Base-by-base conservation (phyloP, 2,797 vertebrate species). In the Carapus acus region DNA sequence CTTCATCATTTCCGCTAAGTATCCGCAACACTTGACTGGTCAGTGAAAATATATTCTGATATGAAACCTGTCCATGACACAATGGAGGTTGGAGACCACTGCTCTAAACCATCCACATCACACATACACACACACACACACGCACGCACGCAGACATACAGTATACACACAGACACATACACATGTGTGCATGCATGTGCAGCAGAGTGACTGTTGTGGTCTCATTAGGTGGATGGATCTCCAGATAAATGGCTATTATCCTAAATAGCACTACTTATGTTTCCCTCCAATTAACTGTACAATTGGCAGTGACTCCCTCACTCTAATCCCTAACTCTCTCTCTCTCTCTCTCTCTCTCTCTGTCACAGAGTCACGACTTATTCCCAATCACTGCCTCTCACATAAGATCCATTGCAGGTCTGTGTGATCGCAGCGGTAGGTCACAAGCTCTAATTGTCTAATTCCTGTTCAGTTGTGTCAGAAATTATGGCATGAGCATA, bases 261-360 rank as follows among this genome's bases (percentile, higher is more conserved):
- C 73, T 83, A 82, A 83, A 81, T 81, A 84, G 74, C 73, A 71
- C 76, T 83, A 83, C 83, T 84, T 83, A 85, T 46, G 60, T 71
- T 71, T 60, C 61, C 71, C 71, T 72, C 73, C 71, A 83, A 82
- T 84, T 83, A 82, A 76, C 70, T 63, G 77, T 75, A 77, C 62
- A 73, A 82, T 72, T 73, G 69, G 68, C 36, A n/a, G 58, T 51
- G 69, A 71, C 62, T 65, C 76, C 61, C 33, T 36, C 38, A 22
- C 38, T 21, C 19, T 15, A 17, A 16, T 38, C 12, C 13, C 9
- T 24, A 16, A 7, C 11, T 24, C 16, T 22, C 34, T 37, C 48
- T n/a, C 20, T 18, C 34, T 38, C 47, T 24, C 19, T 24, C 19
- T 11, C 37, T 19, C 24, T n/a, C 36, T 31, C 18, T 47, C 40